Conservation (phyloP, 2,113 vertebrate genomes). For the Poeciliopsis prolifica region DNA sequence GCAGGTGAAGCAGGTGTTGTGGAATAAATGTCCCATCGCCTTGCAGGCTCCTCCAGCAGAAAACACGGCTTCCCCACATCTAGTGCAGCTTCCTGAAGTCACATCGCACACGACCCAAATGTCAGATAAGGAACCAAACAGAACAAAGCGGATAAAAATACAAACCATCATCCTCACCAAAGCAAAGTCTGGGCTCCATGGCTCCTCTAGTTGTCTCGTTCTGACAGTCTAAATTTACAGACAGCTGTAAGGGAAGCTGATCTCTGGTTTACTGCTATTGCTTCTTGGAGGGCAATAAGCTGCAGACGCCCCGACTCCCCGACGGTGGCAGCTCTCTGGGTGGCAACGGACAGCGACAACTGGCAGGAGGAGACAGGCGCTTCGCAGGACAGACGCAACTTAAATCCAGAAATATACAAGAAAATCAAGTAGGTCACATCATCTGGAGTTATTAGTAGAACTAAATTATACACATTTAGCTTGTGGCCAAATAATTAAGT, state of each 20-base stretch:
- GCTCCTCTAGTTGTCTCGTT: conserved; percentile 39
- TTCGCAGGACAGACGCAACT: too few relatives aligned
- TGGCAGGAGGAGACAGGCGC: neutral
- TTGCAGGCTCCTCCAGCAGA: conserved; percentile 44
- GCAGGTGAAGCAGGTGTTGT: conserved; percentile 69
- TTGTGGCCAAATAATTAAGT: too few relatives aligned
- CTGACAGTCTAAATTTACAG: conserved; percentile 63
- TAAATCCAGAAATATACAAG: too few relatives aligned
- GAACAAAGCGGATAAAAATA: too few relatives aligned
- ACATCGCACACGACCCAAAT: neutral
- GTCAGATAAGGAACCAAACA: conserved; percentile 1
- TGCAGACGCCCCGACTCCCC: conserved; percentile 38
- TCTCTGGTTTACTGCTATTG: conserved; percentile 32
- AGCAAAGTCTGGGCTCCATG: conserved; percentile 45
- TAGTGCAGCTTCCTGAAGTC: conserved; percentile 53
- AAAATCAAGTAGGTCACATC: too few relatives aligned
- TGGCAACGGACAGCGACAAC: conserved; percentile 9
- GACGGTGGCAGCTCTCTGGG: neutral
- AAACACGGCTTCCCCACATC: conserved; percentile 49
- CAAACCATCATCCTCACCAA: conserved; percentile 48
- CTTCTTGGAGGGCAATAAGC: conserved; percentile 11
- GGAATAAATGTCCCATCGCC: conserved; percentile 67
- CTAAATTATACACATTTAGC: too few relatives aligned
- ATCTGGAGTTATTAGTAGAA: too few relatives aligned
- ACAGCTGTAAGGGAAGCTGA: conserved; percentile 69